A percentile compares a stretch with the other conserved stretches of the same genome.
Conservation (phyloP, 2,113 vertebrate species). For the Etheostoma spectabile region DNA sequence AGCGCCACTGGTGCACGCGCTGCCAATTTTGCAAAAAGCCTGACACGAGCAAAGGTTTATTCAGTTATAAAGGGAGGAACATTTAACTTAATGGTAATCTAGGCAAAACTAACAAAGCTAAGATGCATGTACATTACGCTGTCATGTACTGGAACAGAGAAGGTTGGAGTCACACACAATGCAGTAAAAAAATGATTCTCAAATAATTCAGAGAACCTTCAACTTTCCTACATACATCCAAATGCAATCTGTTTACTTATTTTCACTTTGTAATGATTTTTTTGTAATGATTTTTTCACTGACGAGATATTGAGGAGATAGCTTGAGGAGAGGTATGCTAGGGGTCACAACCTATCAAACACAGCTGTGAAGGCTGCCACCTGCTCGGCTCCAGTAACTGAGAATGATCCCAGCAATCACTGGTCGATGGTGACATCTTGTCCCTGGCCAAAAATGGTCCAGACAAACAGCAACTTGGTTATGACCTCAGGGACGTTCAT, state of each 20-base stretch:
- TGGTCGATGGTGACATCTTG: no score
- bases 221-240: neutral
- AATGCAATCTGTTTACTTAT: neutral
- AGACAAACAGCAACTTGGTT: no score
- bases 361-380: neutral
- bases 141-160: neutral
- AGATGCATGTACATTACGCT: no score
- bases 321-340: neutral
- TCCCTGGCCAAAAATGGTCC: no score
- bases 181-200: neutral
- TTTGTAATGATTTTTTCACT: neutral
- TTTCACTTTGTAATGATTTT: neutral
- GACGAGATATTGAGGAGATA: neutral
- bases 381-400: no score
- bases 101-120: neutral
- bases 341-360: neutral
- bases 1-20: conserved; percentile 13
- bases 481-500: no score
- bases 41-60: conserved; percentile 13
- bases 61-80: conserved; percentile 34
- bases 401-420: no score
- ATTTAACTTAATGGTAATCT: conserved; percentile 24
- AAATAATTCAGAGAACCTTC: neutral
- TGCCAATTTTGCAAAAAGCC: conserved; percentile 30
- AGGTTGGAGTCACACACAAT: neutral